Base-by-base conservation (phyloP, 2,888 invertebrate species). In the Vannuccia rotundouncinata region DNA sequence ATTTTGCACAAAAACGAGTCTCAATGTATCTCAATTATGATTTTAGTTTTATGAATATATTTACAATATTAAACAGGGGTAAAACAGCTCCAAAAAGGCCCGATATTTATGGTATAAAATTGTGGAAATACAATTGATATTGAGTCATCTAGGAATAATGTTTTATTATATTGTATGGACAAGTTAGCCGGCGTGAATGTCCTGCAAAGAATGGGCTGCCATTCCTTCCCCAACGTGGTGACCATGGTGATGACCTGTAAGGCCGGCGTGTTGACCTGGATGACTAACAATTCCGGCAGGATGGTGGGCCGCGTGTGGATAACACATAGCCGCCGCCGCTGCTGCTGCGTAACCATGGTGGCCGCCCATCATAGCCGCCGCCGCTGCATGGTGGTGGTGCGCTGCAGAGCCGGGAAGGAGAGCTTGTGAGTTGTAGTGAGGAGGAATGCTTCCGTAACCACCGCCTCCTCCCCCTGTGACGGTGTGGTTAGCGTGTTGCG, bases 261-360 rank as follows among this genome's bases (percentile, higher is more conserved):
- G 45, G 17, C 77, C 45, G 31, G 25, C 45, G 30, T 77, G 28
- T 77, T 45, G 31, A 29, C 77, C 25, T 31, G 77, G 45, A 31
- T 31, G 45, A 77, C 30, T 31, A 27, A 31, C 1, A 27, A 77
- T 45, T 31, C 45, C 27, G 27, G 25, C 45, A 27, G 2, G 2
- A 31, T 27, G 25, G 27, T 77, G 45, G 27, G 30, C n/a, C 30
- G 31, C 31, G 45, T 45, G 30, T 10, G 31, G 22, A 31, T 77
- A 77, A 5, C 77, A 30, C 30, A 77, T 77, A 1, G 77, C 77
- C 27, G 77, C 77, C 13, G 75, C 75, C 28, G 75, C 75, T 1
- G 77, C 77, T 31, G 77, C 77, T 31, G 77, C 77, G 28, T 77
- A 77, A 31, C 77, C 31, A 22, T 30, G 77, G 27, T 77, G 77